phyloP scores from a whole-genome alignment of 2,888 invertebrate species.

The Cenopis cana region DNA sequence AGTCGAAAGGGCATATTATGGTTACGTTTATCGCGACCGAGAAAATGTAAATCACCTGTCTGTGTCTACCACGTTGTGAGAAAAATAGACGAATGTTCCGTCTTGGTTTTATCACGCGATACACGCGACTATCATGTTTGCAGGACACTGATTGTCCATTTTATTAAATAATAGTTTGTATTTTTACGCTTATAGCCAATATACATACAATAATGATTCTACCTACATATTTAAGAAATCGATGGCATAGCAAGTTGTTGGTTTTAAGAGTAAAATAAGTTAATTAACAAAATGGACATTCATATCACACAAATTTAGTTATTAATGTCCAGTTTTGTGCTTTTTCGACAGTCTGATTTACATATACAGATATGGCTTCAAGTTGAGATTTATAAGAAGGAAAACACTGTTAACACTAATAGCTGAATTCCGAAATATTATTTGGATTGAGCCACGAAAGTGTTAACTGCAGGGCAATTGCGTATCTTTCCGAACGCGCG shows the following conservation, averaged over 20 bases:
- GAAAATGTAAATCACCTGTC: background rate
- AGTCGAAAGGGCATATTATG: background rate
- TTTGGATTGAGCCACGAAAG: background rate
- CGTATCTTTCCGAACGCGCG: no score
- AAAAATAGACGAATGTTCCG: background rate
- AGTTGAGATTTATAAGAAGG: conserved; percentile 7
- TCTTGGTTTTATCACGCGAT: background rate
- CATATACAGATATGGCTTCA: conserved; percentile 8
- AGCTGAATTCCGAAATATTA: background rate
- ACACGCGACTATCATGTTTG: background rate
- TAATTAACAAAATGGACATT: conserved; percentile 18
- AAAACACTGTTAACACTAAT: conserved; percentile 1
- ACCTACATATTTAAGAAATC: background rate
- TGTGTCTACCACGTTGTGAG: background rate
- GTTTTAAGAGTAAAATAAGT: background rate
- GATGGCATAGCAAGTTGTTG: background rate
- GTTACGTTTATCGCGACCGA: background rate
- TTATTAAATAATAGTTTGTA: background rate
- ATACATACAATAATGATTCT: background rate
- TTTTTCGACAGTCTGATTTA: background rate
- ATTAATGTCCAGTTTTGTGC: background rate
- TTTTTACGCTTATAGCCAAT: background rate
- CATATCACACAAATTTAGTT: background rate
- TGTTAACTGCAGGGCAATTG: background rate
- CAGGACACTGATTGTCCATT: background rate